Evolutionary conservation across 2,113 vertebrate genomes (phyloP).

Genomic region (Sula dactylatra): DNA sequence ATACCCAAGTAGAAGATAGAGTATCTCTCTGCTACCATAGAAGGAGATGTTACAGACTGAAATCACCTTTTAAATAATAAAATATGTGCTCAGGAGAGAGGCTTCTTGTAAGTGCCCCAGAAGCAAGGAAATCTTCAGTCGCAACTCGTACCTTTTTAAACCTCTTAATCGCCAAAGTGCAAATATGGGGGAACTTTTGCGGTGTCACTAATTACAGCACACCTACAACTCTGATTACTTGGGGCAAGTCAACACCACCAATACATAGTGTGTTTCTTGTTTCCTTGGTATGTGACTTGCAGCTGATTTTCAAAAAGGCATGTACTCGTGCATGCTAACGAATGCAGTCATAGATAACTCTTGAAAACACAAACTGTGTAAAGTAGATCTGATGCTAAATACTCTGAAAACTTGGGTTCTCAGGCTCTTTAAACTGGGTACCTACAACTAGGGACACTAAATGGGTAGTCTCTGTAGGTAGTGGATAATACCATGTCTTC

Average conservation of each 20-base stretch:
- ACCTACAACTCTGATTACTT: background rate
- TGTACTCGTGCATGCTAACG: background rate
- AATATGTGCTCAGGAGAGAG: background rate
- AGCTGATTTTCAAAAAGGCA: background rate
- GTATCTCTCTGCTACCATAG: background rate
- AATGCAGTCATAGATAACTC: background rate
- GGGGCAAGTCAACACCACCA: background rate
- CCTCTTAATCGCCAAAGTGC: background rate
- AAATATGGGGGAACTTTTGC: background rate
- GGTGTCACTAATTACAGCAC: background rate
- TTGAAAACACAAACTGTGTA: background rate
- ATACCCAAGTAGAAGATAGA: background rate
- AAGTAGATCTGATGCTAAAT: background rate
- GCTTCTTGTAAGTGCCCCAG: background rate
- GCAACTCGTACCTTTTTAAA: background rate
- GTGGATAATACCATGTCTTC: background rate
- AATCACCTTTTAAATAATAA: background rate
- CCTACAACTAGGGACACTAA: background rate
- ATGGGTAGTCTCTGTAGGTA: background rate
- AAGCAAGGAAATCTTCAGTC: background rate
- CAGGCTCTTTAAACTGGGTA: background rate
- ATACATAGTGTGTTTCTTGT: background rate
- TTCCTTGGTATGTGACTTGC: background rate
- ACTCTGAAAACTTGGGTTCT: background rate
- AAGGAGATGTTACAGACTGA: background rate